phyloP scores from a whole-genome alignment of 2,888 invertebrate genomes.

The Sphaeridia pumilis region DNA sequence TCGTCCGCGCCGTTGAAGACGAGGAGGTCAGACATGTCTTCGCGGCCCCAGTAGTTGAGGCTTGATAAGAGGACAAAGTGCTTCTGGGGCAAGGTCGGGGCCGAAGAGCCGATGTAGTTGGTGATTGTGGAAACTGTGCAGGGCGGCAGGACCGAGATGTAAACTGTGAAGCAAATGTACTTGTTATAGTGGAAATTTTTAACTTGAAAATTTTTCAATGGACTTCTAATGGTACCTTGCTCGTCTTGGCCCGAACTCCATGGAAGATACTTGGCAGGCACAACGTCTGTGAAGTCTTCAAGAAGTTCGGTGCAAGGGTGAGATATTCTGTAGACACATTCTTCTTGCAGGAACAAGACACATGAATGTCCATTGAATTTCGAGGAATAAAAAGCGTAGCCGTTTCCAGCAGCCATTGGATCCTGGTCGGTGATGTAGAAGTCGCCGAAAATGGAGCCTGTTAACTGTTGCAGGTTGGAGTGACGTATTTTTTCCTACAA shows the following conservation, averaged over 20 bases:
- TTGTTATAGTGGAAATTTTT: background rate
- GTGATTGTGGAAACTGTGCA: conserved; percentile 25
- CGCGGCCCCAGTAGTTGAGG: conserved; percentile 30
- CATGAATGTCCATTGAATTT: conserved; percentile 28
- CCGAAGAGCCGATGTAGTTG: conserved; percentile 22
- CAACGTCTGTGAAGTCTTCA: conserved; percentile 30
- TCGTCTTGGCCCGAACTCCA: conserved; percentile 27
- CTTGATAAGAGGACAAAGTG: conserved; percentile 33
- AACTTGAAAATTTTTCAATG: background rate
- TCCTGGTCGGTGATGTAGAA: conserved; percentile 23
- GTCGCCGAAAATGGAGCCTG: too few species aligned
- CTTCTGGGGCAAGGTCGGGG: conserved; percentile 24
- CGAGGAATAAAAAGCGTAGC: conserved; percentile 31
- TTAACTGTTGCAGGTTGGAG: background rate
- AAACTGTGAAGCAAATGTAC: conserved; percentile 20
- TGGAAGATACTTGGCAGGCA: conserved; percentile 27
- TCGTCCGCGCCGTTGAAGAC: conserved; percentile 22
- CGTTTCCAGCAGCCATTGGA: conserved; percentile 26
- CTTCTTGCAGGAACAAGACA: conserved; percentile 26
- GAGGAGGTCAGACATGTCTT: conserved; percentile 31
- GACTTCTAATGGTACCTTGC: conserved; percentile 23
- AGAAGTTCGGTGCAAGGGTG: conserved; percentile 23
- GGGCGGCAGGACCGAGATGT: conserved; percentile 30
- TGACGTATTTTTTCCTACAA: background rate
- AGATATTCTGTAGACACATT: conserved; percentile 22